Percentiles rank a stretch among this genome's conserved stretches.
Conservation (phyloP, 2,797 vertebrate genomes). For the Smutsia temminckii region DNA sequence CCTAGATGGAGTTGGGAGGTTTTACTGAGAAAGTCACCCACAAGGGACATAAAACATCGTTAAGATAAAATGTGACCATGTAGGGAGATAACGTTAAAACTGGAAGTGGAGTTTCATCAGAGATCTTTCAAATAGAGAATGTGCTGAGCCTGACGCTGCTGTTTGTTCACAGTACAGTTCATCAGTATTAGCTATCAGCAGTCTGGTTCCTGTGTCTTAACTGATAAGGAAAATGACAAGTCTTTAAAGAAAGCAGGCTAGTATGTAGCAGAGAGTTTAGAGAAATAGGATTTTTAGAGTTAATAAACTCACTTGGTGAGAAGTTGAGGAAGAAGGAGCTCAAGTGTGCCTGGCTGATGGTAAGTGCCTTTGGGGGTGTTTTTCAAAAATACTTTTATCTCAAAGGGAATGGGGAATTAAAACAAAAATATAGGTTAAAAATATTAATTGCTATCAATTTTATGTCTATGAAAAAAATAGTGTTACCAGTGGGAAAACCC, state of each 20-base stretch:
- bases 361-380: constrained; percentile 41
- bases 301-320: neutral
- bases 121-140: neutral
- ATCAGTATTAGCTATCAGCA: constrained; percentile 34
- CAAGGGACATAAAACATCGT: neutral
- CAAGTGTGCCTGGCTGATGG: neutral
- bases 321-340: neutral
- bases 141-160: neutral
- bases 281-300: neutral
- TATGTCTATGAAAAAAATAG: neutral
- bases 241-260: neutral
- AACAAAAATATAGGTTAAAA: neutral
- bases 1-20: neutral
- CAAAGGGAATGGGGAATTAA: neutral
- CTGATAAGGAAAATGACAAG: constrained; percentile 60
- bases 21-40: constrained; percentile 13
- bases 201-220: constrained; percentile 50
- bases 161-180: neutral
- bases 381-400: constrained; percentile 1
- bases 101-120: neutral
- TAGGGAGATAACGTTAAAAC: neutral
- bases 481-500: neutral
- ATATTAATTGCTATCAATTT: neutral
- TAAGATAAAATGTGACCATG: neutral
- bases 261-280: neutral